Evolutionary conservation across 2,888 invertebrate species (phyloP).

Genomic region (Acanthopleura granulata): DNA sequence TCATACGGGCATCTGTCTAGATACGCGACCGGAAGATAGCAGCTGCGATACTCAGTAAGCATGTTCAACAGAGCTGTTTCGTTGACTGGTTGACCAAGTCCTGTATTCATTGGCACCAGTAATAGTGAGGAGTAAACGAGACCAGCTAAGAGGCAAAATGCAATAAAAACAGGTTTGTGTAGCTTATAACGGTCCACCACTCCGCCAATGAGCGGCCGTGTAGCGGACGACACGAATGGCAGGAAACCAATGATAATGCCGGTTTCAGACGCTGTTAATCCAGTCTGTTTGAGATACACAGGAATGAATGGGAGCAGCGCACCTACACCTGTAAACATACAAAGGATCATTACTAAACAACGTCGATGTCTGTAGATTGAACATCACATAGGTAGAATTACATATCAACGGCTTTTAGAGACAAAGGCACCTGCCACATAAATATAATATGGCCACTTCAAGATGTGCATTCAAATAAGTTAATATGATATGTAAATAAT

Average conservation of each 20-base stretch:
- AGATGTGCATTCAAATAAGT: too few relatives aligned
- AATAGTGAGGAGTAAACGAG: not conserved
- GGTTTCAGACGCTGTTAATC: constrained; percentile 31
- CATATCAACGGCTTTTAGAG: too few relatives aligned
- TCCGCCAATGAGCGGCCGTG: constrained; percentile 28
- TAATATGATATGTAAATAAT: too few relatives aligned
- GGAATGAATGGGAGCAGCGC: constrained; percentile 31
- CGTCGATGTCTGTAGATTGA: too few relatives aligned
- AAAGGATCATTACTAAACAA: not conserved
- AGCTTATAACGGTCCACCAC: constrained; percentile 27
- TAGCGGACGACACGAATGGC: constrained; percentile 26
- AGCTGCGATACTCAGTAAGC: not conserved
- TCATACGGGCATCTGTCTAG: not conserved
- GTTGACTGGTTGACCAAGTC: not conserved
- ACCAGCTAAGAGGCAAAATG: constrained; percentile 1
- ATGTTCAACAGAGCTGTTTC: not conserved
- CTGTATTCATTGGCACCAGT: not conserved
- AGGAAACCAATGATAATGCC: constrained; percentile 32
- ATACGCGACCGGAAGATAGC: not conserved
- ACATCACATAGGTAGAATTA: too few relatives aligned
- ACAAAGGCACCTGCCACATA: too few relatives aligned
- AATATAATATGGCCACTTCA: too few relatives aligned
- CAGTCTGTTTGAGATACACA: constrained; percentile 30
- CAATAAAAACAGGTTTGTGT: constrained; percentile 24
- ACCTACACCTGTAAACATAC: constrained; percentile 28